Conservation (phyloP, 2,113 vertebrate genomes). For the Rhadina sibilatrix region DNA sequence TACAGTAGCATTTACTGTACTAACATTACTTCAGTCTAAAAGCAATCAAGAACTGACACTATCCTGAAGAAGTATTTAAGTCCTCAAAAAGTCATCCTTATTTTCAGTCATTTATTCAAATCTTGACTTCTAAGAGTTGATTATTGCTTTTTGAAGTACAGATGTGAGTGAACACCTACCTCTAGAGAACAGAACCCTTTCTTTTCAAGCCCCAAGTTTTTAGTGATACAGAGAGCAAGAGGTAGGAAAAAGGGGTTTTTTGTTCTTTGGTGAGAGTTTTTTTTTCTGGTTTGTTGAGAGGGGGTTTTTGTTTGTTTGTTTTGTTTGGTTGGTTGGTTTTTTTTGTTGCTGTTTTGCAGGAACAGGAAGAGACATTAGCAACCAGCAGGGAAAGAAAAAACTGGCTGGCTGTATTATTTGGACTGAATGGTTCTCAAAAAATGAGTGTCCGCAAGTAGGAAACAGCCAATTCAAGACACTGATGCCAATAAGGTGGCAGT, state of each 20-base stretch:
- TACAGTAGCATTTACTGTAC: not conserved
- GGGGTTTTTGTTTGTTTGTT: too few species aligned
- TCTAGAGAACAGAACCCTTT: not conserved
- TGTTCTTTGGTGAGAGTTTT: not conserved
- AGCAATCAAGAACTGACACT: not conserved
- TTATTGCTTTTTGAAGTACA: not conserved
- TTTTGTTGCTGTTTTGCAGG: not conserved
- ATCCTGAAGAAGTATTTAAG: not conserved
- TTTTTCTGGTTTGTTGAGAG: not conserved
- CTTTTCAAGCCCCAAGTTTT: not conserved
- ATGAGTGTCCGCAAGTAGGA: not conserved
- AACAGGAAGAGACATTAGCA: not conserved
- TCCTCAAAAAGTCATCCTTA: not conserved
- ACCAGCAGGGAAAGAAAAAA: not conserved
- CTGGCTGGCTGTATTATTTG: not conserved
- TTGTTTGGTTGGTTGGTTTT: too few species aligned
- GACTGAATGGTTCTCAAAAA: not conserved
- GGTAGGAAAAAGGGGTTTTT: not conserved
- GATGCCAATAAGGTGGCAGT: not conserved
- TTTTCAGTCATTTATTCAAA: not conserved
- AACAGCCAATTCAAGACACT: not conserved
- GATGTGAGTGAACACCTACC: not conserved
- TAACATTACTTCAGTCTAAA: not conserved
- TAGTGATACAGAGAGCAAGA: not conserved
- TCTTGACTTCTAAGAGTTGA: not conserved